Base-by-base conservation (phyloP, 2,888 invertebrate genomes). In the Diarsia rubi region DNA sequence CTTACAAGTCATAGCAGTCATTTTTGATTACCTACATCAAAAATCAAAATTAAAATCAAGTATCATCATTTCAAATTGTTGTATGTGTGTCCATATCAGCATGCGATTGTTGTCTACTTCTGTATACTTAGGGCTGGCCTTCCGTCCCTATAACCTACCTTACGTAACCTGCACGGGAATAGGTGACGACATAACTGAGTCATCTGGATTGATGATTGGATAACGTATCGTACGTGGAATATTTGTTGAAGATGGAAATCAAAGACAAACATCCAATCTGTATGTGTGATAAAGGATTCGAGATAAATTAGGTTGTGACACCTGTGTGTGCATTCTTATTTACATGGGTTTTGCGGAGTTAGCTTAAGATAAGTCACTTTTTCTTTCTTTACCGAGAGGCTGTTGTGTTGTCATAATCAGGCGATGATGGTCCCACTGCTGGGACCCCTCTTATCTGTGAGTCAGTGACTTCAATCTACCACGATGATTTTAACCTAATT, bases 191-290 rank as follows among this genome's bases (percentile, higher is more conserved):
- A 67, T 70, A 75, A 84, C 60, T 71, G 70, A 83, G 60, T 70
- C 64, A 80, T 78, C 72, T 73, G 60, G 83, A 73, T 78, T 65
- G 54, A 37, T 65, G 47, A 80, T 80, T 64, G 78, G 67, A 67
- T 78, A 72, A 67, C 47, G 59, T 81, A 37, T 74, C 62, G 16
- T 52, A 77, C 54, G 52, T 65, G 62, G 60, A 80, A 73, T 73
- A 78, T 78, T 80, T 47, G 19, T 5, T 27, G 9, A 14, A 78
- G 74, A 65, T 73, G 52, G 12, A 60, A 67, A 81, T 81, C 54
- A 49, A 67, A 80, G 47, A 66, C 60, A 73, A 73, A 78, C 73
- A 78, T 64, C n/a, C 24, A 63, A 81, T 74, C 44, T 57, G 52
- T 57, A 47, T 80, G 1, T n/a, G 44, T 64, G 31, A 27, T 52